A percentile compares a stretch with the other conserved stretches of the same genome.
Conservation (phyloP, 1,140 invertebrate species). For the Drosophila rufa region DNA sequence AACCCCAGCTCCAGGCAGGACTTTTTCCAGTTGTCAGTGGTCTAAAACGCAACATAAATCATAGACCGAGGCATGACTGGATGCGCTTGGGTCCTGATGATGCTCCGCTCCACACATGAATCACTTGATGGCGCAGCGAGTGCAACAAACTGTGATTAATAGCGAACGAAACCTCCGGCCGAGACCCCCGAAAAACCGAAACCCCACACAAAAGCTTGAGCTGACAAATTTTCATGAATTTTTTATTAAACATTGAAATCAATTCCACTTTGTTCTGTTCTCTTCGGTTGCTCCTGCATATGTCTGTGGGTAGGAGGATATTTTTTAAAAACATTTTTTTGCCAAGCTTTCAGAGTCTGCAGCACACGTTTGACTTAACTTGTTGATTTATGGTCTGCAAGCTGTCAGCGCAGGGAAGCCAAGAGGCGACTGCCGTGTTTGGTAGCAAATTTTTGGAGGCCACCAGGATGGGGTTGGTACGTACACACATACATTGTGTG, state of each 20-base stretch:
- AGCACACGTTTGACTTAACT: constrained; percentile 81
- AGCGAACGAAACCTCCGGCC: constrained; percentile 47
- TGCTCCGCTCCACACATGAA: constrained; percentile 68
- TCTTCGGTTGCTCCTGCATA: constrained; percentile 44
- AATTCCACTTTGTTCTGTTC: constrained; percentile 70
- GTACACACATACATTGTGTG: constrained; percentile 55
- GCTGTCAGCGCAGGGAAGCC: constrained; percentile 67
- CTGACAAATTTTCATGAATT: constrained; percentile 84
- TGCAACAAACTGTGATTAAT: constrained; percentile 84
- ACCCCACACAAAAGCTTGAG: constrained; percentile 47
- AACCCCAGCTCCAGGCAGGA: background rate
- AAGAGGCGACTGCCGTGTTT: constrained; percentile 68
- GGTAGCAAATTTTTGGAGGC: constrained; percentile 22
- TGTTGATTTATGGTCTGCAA: constrained; percentile 80
- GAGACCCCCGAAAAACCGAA: constrained; percentile 3
- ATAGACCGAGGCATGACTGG: constrained; percentile 71
- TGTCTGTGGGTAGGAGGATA: constrained; percentile 41
- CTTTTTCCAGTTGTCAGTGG: constrained; percentile 57
- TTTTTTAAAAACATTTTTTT: constrained; percentile 59
- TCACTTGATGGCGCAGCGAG: constrained; percentile 79
- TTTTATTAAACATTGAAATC: constrained; percentile 84
- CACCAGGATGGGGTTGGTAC: background rate
- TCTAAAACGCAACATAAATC: constrained; percentile 78
- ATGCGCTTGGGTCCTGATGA: constrained; percentile 66
- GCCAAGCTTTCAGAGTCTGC: constrained; percentile 53